phyloP scores from a whole-genome alignment of 1,140 invertebrate genomes.

The Tribolium madens region DNA sequence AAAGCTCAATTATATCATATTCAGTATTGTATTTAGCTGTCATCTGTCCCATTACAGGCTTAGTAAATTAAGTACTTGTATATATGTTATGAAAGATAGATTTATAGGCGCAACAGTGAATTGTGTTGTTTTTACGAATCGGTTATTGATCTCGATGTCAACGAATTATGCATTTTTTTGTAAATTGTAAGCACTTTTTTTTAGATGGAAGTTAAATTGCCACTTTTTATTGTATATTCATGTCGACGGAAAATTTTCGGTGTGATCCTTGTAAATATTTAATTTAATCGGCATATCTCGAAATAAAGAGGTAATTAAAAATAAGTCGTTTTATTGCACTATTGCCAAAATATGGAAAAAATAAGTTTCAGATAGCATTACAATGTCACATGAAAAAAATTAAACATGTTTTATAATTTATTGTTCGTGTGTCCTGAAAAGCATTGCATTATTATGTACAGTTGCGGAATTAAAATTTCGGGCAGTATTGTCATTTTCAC shows the following conservation, averaged over 20 bases:
- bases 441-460: too few relatives aligned
- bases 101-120: background rate
- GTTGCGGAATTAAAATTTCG: too few relatives aligned
- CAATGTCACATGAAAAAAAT: too few relatives aligned
- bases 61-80: constrained; percentile 7
- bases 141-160: constrained; percentile 1
- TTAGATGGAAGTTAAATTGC: background rate
- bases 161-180: constrained; percentile 12
- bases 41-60: background rate
- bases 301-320: constrained; percentile 1
- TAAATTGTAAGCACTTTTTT: constrained; percentile 4
- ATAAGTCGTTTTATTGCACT: background rate
- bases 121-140: background rate
- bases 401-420: too few relatives aligned
- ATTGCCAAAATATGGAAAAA: too few relatives aligned
- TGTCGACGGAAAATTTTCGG: background rate
- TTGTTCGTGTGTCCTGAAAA: too few relatives aligned
- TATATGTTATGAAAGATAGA: constrained; percentile 1
- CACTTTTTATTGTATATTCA: background rate
- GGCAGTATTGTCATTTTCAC: too few relatives aligned
- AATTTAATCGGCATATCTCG: constrained; percentile 9
- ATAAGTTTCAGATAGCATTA: too few relatives aligned
- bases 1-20: constrained; percentile 25
- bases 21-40: constrained; percentile 28
- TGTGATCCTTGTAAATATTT: constrained; percentile 40